phyloP scores from a whole-genome alignment of 2,113 vertebrate species.

The Chionomys nivalis region DNA sequence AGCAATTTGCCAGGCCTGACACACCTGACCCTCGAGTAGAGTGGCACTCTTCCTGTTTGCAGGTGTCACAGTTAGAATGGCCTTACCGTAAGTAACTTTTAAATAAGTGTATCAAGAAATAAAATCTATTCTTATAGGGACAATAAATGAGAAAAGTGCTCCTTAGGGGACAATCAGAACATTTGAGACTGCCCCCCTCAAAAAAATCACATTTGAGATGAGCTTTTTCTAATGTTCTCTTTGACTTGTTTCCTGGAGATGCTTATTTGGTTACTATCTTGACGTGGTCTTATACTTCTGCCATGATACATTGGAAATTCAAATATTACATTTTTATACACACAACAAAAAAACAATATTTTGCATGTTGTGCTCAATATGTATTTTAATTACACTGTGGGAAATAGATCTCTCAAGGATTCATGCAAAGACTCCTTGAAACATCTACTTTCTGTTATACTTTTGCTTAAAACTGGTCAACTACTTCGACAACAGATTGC shows the following conservation, averaged over 20 bases:
- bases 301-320: neutral
- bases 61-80: neutral
- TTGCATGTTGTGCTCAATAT: neutral
- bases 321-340: neutral
- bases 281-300: neutral
- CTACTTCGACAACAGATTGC: neutral
- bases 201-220: neutral
- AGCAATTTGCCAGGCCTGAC: neutral
- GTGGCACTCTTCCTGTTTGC: neutral
- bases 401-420: neutral
- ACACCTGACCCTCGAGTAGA: neutral
- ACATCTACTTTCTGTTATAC: neutral
- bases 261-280: neutral
- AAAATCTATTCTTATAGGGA: neutral
- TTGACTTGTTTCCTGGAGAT: neutral
- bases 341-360: neutral
- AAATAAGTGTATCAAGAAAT: neutral
- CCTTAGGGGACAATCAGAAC: neutral
- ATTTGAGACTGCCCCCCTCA: neutral
- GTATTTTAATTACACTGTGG: neutral
- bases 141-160: neutral
- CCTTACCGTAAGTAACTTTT: neutral
- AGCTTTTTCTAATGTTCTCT: neutral
- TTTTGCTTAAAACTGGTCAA: neutral
- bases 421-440: neutral